Conservation (phyloP, 37 sponge, comb jelly and placozoan genomes). For the Aphrocallistes beatrix region DNA sequence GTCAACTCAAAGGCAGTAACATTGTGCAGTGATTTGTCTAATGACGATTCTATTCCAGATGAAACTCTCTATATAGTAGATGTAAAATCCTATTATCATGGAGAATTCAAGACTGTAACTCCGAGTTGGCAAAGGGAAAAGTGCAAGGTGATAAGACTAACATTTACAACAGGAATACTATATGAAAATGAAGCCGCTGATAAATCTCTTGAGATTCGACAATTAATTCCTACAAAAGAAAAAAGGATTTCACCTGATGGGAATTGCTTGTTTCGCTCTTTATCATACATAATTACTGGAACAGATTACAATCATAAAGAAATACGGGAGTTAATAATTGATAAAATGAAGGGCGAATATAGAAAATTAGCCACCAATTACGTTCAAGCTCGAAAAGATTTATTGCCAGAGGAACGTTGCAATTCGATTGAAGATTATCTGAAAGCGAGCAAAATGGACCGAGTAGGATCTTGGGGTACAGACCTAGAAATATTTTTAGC, state of each 20-base stretch:
- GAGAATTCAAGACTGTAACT: neutral
- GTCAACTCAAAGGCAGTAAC: neutral
- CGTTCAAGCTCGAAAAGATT: neutral
- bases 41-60: neutral
- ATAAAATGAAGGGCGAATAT: neutral
- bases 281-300: slow-evolving; percentile 7
- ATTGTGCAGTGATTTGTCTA: neutral
- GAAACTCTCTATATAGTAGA: neutral
- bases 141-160: neutral
- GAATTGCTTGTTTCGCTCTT: neutral
- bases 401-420: neutral
- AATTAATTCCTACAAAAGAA: neutral
- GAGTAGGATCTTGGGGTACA: slow-evolving; percentile 5
- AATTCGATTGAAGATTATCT: neutral
- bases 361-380: neutral
- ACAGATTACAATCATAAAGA: slow-evolving; percentile 6
- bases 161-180: neutral
- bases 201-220: slow-evolving; percentile 2
- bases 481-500: neutral
- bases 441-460: neutral
- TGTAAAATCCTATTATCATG: neutral
- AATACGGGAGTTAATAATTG: neutral
- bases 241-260: neutral
- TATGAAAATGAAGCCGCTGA: neutral
- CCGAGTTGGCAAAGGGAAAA: neutral